Evolutionary conservation across 2,113 vertebrate species (phyloP).

Genomic region (Nothocercus julius): DNA sequence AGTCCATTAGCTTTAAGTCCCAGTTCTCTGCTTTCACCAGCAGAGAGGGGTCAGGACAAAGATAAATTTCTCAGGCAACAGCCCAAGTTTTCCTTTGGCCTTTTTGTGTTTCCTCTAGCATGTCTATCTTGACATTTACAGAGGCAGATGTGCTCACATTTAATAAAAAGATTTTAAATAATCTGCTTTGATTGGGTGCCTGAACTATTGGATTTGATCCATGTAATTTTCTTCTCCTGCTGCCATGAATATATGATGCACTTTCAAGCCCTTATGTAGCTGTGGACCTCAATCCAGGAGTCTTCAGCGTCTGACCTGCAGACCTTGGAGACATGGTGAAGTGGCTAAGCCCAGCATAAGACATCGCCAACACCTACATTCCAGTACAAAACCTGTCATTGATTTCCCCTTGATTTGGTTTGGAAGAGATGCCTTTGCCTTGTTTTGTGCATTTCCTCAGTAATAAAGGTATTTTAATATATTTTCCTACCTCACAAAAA

Average conservation of each 20-base stretch:
- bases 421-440: neutral
- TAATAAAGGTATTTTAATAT: neutral
- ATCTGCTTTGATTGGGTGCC: neutral
- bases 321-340: neutral
- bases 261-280: neutral
- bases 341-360: neutral
- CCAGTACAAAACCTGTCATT: neutral
- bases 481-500: neutral
- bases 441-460: neutral
- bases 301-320: conserved; percentile 27
- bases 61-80: conserved; percentile 11
- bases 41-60: neutral
- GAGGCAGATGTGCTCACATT: conserved; percentile 12
- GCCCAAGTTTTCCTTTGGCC: conserved; percentile 14
- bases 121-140: conserved; percentile 37
- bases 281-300: conserved; percentile 42
- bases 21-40: conserved; percentile 30
- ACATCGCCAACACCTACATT: neutral
- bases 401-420: neutral
- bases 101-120: conserved; percentile 36
- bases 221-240: neutral
- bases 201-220: neutral
- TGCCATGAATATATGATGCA: neutral
- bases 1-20: conserved; percentile 24
- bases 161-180: conserved; percentile 33